Percentiles rank a stretch among this genome's conserved stretches.
These are phyloP conservation scores for Drosophila robusta DNA, from an alignment of 2,888 invertebrate genomes.

Conservation along the genomic window DNA sequence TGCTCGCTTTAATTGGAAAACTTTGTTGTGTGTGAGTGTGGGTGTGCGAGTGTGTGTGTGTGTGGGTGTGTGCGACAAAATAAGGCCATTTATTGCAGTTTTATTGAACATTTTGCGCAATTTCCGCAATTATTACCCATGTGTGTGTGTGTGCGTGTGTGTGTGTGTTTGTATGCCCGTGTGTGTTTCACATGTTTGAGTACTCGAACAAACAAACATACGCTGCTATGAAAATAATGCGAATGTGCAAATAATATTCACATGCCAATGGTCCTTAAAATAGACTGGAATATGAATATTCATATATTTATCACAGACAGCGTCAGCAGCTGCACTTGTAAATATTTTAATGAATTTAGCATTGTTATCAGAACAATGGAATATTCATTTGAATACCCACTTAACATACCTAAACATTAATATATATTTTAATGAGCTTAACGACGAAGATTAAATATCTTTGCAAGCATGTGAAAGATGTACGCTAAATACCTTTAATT, in stretches of 20 bases:
- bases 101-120: constrained; percentile 36
- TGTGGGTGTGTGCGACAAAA: constrained; percentile 17
- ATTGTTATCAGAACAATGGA: no score
- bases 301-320: neutral
- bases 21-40: constrained; percentile 33
- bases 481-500: no score
- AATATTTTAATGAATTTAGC: no score
- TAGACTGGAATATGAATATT: constrained; percentile 1
- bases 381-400: no score
- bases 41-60: constrained; percentile 9
- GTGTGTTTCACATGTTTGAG: neutral
- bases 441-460: no score
- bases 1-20: constrained; percentile 73
- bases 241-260: constrained; percentile 8
- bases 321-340: no score
- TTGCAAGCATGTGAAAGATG: no score
- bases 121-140: constrained; percentile 15
- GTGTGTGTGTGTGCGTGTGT: neutral
- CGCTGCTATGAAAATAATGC: constrained; percentile 8
- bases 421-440: no score
- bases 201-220: constrained; percentile 8
- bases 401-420: no score
- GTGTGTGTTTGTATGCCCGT: neutral
- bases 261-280: constrained; percentile 13
- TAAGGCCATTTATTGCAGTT: constrained; percentile 39